These are phyloP conservation scores for Mesochorus sp. DNA, from an alignment of 2,888 invertebrate genomes.

Conservation along the genomic window DNA sequence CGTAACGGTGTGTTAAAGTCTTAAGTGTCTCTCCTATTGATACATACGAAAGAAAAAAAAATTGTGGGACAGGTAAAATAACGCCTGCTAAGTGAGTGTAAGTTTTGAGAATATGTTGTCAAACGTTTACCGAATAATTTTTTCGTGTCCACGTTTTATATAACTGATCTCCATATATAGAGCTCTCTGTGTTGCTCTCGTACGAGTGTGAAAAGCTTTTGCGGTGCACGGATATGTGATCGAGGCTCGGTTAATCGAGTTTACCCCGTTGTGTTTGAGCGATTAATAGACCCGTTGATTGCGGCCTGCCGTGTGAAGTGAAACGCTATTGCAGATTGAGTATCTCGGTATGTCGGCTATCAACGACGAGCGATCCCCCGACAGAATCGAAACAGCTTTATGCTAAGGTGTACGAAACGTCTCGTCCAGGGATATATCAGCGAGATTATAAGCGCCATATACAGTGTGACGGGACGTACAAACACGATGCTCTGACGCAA, in stretches of 20 bases:
- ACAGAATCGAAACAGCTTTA: conserved; percentile 1
- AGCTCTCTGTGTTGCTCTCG: not conserved
- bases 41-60: conserved; percentile 30
- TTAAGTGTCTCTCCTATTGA: conserved; percentile 34
- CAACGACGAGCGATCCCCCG: not conserved
- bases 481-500: not conserved
- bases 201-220: not conserved
- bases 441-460: conserved; percentile 7
- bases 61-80: conserved; percentile 19
- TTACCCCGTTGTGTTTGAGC: conserved; percentile 11
- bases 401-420: not conserved
- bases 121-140: conserved; percentile 5
- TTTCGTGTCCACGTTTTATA: conserved; percentile 7
- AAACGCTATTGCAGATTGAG: conserved; percentile 3
- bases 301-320: conserved; percentile 30
- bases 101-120: not conserved
- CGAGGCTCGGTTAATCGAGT: conserved; percentile 12
- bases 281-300: conserved; percentile 36
- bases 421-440: not conserved
- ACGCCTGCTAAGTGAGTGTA: conserved; percentile 5
- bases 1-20: conserved; percentile 62
- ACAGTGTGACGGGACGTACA: not conserved
- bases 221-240: conserved; percentile 5
- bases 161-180: too few relatives aligned
- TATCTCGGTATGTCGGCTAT: not conserved